Evolutionary conservation across 1,140 invertebrate genomes (phyloP).

Genomic region (Drosophila repletoides): DNA sequence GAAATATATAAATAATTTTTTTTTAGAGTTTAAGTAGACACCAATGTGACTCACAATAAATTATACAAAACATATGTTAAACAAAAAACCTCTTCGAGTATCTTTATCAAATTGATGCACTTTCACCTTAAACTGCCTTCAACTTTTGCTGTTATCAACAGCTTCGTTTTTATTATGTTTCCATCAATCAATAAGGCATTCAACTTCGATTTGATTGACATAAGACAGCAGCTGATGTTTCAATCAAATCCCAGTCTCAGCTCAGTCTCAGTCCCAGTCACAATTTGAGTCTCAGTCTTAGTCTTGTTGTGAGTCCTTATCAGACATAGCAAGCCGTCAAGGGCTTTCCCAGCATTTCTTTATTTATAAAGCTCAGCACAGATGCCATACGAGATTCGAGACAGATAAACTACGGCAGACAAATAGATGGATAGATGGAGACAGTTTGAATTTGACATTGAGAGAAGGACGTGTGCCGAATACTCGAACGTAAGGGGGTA

Average conservation of each 20-base stretch:
- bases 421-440: slow-evolving; percentile 11
- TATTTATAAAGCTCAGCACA: slow-evolving; percentile 35
- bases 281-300: too few species aligned
- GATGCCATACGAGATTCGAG: slow-evolving; percentile 51
- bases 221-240: slow-evolving; percentile 32
- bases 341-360: slow-evolving; percentile 30
- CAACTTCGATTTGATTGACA: slow-evolving; percentile 66
- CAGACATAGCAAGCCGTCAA: slow-evolving; percentile 1
- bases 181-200: slow-evolving; percentile 52
- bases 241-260: slow-evolving; percentile 34
- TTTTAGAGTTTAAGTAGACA: slow-evolving; percentile 55
- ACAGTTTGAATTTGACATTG: slow-evolving; percentile 60
- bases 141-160: slow-evolving; percentile 7
- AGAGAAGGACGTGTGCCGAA: slow-evolving; percentile 52
- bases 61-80: slow-evolving; percentile 45
- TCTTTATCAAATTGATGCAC: background rate
- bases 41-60: slow-evolving; percentile 52
- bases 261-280: too few species aligned
- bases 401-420: background rate
- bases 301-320: slow-evolving; percentile 1
- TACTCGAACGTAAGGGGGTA: too few species aligned
- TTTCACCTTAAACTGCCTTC: background rate
- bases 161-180: slow-evolving; percentile 37
- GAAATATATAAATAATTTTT: slow-evolving; percentile 4
- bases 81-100: background rate